Base-by-base conservation (phyloP, 2,113 vertebrate genomes). In the Corythoichthys intestinalis region DNA sequence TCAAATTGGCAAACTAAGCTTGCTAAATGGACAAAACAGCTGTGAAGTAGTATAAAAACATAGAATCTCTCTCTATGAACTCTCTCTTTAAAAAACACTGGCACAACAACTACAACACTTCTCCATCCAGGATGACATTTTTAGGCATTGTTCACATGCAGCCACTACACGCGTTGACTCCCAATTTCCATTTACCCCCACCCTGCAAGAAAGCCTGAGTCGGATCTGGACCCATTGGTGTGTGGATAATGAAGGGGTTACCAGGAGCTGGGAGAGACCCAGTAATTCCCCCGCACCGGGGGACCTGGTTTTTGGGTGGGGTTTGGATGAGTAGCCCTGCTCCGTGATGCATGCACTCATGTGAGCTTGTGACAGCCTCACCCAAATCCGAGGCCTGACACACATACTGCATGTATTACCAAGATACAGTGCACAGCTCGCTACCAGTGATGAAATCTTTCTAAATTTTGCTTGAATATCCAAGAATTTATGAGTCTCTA, bases 191-290 rank as follows among this genome's bases (percentile, higher is more conserved):
- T 88, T 85, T 84, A 84, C 5, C 39, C 7, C 14, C 81, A 83
- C 85, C 82, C 84, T 67, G 72, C 70, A 71, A 84, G 85, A 87
- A 88, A 80, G 86, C 69, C 82, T 87, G 90, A 91, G 91, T 92
- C 89, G 90, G 90, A 92, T 91, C 90, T 87, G 87, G 86, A 88
- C 81, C 77, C 92, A 92, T 89, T 92, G 92, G 91, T 92, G 91
- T 92, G 92, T 92, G 92, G 88, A 92, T 93, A 93, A 93, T 93
- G 91, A 93, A 92, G 88, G 89, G 91, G 91, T 91, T 92, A 91
- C 90, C 83, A 85, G 88, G 87, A 92, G 91, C 90, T 88, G 90
- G 90, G 89, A 91, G 89, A 92, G 91, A 90, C 91, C 90, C 84
- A 86, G 91, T 93, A 92, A 93, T 93, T 93, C 92, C 89, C 61